These are phyloP conservation scores for Drosophila anceps DNA, from an alignment of 2,888 invertebrate species.

Conservation along the genomic window DNA sequence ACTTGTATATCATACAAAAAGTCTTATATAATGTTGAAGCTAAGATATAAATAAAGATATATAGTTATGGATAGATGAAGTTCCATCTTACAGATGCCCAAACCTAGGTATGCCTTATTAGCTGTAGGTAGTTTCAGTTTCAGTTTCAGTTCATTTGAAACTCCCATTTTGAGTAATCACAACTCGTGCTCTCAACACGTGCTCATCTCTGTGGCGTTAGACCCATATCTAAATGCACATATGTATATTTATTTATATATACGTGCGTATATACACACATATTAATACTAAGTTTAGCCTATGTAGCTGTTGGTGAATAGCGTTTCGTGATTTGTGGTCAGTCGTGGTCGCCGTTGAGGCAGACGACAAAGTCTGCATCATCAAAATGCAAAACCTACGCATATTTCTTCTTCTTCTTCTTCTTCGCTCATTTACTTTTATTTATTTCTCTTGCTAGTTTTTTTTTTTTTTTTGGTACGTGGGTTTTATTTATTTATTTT, in stretches of 20 bases:
- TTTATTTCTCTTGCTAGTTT: slow-evolving; percentile 37
- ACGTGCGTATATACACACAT: neutral
- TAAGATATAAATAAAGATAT: neutral
- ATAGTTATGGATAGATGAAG: no score
- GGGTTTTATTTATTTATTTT: slow-evolving; percentile 59
- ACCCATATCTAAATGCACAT: slow-evolving; percentile 20
- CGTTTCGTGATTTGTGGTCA: slow-evolving; percentile 51
- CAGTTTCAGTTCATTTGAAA: neutral
- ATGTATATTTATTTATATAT: slow-evolving; percentile 9
- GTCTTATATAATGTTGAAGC: neutral
- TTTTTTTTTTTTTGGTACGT: slow-evolving; percentile 31
- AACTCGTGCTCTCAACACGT: slow-evolving; percentile 20
- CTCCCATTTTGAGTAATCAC: neutral
- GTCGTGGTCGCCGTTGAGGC: slow-evolving; percentile 11
- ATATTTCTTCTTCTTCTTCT: slow-evolving; percentile 15
- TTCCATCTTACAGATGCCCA: neutral
- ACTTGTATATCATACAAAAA: neutral
- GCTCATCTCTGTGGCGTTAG: slow-evolving; percentile 31
- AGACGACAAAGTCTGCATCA: slow-evolving; percentile 50
- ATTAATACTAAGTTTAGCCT: slow-evolving; percentile 6
- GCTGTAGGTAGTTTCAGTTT: neutral
- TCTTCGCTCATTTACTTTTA: slow-evolving; percentile 37
- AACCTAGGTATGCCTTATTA: neutral
- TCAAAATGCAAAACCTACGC: slow-evolving; percentile 74
- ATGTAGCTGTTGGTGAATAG: slow-evolving; percentile 36